Evolutionary conservation across 2,888 invertebrate genomes (phyloP), one percentile per base, ranked within the genome.

Genomic region (Homarus gammarus): DNA sequence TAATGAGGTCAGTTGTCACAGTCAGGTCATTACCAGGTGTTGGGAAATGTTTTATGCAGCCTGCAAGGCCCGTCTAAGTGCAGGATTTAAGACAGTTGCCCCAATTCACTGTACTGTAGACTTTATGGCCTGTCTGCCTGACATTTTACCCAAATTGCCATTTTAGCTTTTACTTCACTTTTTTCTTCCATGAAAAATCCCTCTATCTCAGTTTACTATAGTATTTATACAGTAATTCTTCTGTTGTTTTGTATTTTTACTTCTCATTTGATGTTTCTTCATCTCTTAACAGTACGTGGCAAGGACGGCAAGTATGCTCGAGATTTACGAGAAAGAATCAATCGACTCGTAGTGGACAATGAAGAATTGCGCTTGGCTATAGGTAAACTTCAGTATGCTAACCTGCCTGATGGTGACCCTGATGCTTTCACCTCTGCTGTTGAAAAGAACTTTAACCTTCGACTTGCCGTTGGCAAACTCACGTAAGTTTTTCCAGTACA

Each of bases 281-380:
- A 22, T 18, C 27, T 40, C 44, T 1, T 15, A 10, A 10, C 70
- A 91, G 91, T 91, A 40, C 81, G 73, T 38, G 91, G 91, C 0
- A 87, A 84, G 64, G 91, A 91, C 49, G 91, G 90, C 1, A 88
- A 85, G n/a, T 70, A 85, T 38, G 90, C 88, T 2, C 44, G 91
- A 36, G 72, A 83, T 10, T 61, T 91, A 27, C 68, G 91, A n/a
- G 88, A 91, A 77, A 40, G 75, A 15, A 81, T 91, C 49, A 90
- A 86, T 27, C 90, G 27, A 10, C 75, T 90, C 49, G 83, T 91
- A 1, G 33, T 82, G n/a, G 91, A 91, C 56, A 91, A 91, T 61
- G 91, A 91, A 79, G 91, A 91, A 44, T 70, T 91, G 38, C 90
- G 91, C 0, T n/a, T 90, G 77, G 88, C 90, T n/a, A 33, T 89